Conservation (phyloP, 2,888 invertebrate genomes). For the Euplexia lucipara region DNA sequence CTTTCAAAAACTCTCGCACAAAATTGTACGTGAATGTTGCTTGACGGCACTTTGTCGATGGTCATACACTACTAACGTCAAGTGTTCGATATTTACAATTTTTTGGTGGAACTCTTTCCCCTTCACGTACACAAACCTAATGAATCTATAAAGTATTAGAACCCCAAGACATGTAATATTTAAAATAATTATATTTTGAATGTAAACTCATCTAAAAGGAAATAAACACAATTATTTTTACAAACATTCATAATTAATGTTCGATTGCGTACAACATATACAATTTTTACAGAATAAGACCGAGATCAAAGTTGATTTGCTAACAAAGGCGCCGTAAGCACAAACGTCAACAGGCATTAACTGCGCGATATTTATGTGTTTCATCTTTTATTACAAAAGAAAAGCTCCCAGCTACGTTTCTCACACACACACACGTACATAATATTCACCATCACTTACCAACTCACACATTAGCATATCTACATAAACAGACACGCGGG, state of each 20-base stretch:
- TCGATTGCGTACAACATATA: conserved; percentile 3
- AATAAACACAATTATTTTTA: neutral
- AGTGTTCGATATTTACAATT: neutral
- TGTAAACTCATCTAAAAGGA: neutral
- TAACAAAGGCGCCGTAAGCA: conserved; percentile 20
- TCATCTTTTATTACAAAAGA: conserved; percentile 57
- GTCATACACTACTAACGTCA: neutral
- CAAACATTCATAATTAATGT: conserved; percentile 14
- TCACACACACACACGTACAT: conserved; percentile 17
- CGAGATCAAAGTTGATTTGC: conserved; percentile 13
- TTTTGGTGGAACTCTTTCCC: too few species aligned
- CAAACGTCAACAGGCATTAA: conserved; percentile 35
- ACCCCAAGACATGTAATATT: too few species aligned
- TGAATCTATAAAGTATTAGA: too few species aligned
- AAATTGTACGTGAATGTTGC: neutral
- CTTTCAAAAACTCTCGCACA: neutral
- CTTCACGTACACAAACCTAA: too few species aligned
- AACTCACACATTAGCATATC: neutral
- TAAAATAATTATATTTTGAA: too few species aligned
- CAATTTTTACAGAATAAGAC: conserved; percentile 16
- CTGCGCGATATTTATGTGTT: conserved; percentile 42
- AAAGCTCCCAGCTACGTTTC: conserved; percentile 19
- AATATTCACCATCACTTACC: neutral
- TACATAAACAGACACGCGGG: neutral
- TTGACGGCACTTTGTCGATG: conserved; percentile 1